A percentile compares a stretch with the other conserved stretches of the same genome.
Evolutionary conservation across 2,797 vertebrate genomes (phyloP).

Genomic region (Dallia pectoralis): DNA sequence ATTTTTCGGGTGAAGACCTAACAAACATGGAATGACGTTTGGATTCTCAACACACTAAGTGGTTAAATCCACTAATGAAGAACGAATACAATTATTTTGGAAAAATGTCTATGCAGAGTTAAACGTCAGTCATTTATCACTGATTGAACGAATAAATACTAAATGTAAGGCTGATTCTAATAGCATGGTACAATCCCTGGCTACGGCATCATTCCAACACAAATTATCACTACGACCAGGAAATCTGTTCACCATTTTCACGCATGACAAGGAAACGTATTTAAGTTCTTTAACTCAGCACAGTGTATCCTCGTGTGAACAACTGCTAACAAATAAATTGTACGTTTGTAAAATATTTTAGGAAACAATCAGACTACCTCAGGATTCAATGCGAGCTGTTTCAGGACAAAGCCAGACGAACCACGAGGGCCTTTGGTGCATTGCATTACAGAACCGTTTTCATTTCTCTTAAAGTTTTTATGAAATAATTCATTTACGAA

Average conservation of each 20-base stretch:
- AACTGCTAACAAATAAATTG: not conserved
- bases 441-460: not conserved
- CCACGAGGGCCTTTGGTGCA: not conserved
- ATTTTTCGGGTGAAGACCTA: not conserved
- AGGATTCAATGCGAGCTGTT: not conserved
- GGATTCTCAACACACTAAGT: not conserved
- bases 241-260: constrained; percentile 52
- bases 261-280: constrained; percentile 7
- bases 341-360: not conserved
- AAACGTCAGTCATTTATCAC: not conserved
- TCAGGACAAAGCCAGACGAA: not conserved
- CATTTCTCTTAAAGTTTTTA: not conserved
- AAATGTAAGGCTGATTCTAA: not conserved
- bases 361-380: not conserved
- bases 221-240: not conserved
- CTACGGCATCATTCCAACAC: constrained; percentile 38
- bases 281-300: not conserved
- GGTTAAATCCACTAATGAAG: not conserved
- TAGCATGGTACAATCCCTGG: constrained; percentile 36
- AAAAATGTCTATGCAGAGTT: not conserved
- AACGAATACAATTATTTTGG: not conserved
- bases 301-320: not conserved
- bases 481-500: not conserved
- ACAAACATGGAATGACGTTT: not conserved
- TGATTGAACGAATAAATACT: not conserved